Percentiles rank a stretch among this genome's conserved stretches.
phyloP scores from a whole-genome alignment of 2,113 vertebrate species.

The Microcebus lehilahytsara region DNA sequence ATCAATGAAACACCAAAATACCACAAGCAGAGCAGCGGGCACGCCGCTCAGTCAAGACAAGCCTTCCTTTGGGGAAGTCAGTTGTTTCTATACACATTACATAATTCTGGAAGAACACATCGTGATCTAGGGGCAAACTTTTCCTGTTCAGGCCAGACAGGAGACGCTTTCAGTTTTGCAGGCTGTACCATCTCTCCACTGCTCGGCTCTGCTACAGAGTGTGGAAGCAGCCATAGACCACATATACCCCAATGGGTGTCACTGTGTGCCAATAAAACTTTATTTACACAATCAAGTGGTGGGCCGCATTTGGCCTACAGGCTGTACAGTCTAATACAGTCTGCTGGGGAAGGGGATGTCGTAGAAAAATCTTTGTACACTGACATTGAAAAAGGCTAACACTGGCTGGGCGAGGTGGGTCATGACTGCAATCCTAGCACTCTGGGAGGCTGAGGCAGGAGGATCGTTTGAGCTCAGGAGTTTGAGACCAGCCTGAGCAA shows the following conservation, averaged over 20 bases:
- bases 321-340: neutral
- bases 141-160: neutral
- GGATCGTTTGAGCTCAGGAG: too few species aligned
- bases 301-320: neutral
- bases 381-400: neutral
- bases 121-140: neutral
- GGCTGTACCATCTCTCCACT: neutral
- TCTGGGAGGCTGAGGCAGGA: too few species aligned
- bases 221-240: neutral
- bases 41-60: neutral
- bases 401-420: too few species aligned
- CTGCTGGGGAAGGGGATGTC: neutral
- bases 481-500: too few species aligned
- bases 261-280: neutral
- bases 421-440: too few species aligned
- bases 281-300: neutral
- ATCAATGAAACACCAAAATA: neutral
- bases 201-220: neutral
- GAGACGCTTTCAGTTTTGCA: neutral
- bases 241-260: neutral
- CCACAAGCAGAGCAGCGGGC: rapidly evolving
- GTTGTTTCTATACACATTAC: neutral
- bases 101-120: neutral
- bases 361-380: neutral
- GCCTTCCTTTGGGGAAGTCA: neutral